Evolutionary conservation across 2,113 vertebrate genomes (phyloP), one percentile per base, ranked within the genome.

Genomic region (Thomomys bottae): DNA sequence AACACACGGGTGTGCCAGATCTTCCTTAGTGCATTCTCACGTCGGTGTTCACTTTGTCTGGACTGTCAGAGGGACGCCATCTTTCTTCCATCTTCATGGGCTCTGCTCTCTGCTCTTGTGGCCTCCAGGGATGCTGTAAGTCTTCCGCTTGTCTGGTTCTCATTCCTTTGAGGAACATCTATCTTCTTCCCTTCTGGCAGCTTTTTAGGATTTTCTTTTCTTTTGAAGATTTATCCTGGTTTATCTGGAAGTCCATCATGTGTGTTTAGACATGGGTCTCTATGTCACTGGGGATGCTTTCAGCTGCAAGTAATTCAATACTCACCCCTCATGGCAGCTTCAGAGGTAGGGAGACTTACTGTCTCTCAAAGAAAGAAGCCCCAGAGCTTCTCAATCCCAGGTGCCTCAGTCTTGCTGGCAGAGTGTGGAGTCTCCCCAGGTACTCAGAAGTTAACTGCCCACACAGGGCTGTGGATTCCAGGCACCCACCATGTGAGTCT

Each of bases 141-240:
- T 84, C 82, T 61, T 64, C 57, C 20, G 36, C 64, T 82, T 57
- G 49, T 84, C 81, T 75, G 76, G 42, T 40, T 86, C 34, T 73
- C 92, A 54, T 83, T 79, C 72, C 84, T 63, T 68, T 57, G 79
- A 88, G 79, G 34, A 40, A 9, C 30, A 54, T 75, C 57, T 82
- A 32, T 72, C 57, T 78, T 77, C 72, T 61, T 38, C 64, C 15
- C 64, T 30, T 61, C 28, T 78, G 80, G 64, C 80, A 79, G 61
- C 17, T 79, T 88, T 84, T n/a, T 15, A 34, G 66, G 17, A 70
- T 86, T 92, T 86, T 78, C 49, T 77, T 88, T 83, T 63, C 45
- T 81, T 68, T 86, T 66, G 21, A 67, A 86, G 82, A 87, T 90
- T 93, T 76, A 77, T 82, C 80, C 32, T 34, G n/a, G 59, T 49